phyloP scores from a whole-genome alignment of 2,888 invertebrate genomes.

The Drosophila multiciliata region DNA sequence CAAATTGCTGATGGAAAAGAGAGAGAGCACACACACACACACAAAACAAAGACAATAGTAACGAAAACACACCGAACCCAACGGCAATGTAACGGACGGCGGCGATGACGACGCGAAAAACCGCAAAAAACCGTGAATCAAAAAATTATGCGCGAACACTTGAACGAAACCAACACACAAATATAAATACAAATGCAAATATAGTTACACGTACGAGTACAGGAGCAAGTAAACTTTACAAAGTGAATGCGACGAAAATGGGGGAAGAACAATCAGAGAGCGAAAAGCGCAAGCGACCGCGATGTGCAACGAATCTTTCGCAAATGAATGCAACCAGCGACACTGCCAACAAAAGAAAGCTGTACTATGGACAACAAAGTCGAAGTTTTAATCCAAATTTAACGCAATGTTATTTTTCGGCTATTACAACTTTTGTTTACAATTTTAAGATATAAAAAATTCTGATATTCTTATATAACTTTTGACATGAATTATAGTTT shows the following conservation, averaged over 20 bases:
- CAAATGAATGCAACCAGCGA: slow-evolving; percentile 70
- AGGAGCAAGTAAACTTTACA: slow-evolving; percentile 33
- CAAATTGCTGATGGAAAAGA: slow-evolving; percentile 23
- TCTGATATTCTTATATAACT: no score
- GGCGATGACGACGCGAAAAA: slow-evolving; percentile 55
- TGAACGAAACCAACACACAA: slow-evolving; percentile 18
- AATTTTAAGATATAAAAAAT: background rate
- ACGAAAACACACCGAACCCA: slow-evolving; percentile 50
- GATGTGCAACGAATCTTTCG: slow-evolving; percentile 77
- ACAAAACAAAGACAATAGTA: slow-evolving; percentile 44
- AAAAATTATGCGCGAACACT: slow-evolving; percentile 53
- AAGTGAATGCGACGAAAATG: slow-evolving; percentile 43
- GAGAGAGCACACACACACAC: slow-evolving; percentile 7
- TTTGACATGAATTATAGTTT: background rate
- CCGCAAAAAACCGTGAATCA: slow-evolving; percentile 54
- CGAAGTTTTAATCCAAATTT: background rate
- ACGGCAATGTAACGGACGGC: slow-evolving; percentile 59
- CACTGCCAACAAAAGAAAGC: slow-evolving; percentile 69
- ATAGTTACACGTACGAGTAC: slow-evolving; percentile 46
- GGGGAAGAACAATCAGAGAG: slow-evolving; percentile 49
- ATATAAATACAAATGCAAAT: slow-evolving; percentile 4
- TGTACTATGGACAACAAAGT: slow-evolving; percentile 23
- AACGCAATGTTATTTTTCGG: background rate
- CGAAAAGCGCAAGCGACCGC: slow-evolving; percentile 66
- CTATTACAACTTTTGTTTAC: background rate